Conservation (phyloP, 2,797 vertebrate species). For the Streptopelia turtur region DNA sequence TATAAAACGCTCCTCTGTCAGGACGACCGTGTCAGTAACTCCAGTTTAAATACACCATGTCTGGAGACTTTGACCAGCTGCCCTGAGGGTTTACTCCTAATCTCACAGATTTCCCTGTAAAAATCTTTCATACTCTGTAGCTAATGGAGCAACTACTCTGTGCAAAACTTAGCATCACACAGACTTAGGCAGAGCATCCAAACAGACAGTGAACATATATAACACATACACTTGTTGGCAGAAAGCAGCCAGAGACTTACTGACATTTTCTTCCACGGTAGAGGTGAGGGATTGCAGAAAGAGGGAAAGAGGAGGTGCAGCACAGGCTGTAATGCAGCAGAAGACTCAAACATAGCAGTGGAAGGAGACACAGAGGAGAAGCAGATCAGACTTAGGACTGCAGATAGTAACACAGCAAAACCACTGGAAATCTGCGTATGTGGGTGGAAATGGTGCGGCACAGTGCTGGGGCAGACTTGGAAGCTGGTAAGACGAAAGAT, state of each 20-base stretch:
- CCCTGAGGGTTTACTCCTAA: neutral
- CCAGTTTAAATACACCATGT: neutral
- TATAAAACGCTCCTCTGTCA: conserved; percentile 7
- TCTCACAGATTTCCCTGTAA: neutral
- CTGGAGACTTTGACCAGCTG: neutral
- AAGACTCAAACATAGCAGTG: neutral
- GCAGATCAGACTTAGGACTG: neutral
- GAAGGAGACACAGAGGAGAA: neutral
- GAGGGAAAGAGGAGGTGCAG: neutral
- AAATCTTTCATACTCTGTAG: neutral
- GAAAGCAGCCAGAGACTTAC: neutral
- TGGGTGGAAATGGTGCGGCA: neutral
- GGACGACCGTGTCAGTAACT: neutral
- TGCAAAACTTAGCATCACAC: neutral
- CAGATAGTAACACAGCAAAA: neutral
- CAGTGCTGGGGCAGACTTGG: accelerated
- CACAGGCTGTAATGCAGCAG: neutral
- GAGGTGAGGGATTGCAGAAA: neutral
- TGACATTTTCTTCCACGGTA: neutral
- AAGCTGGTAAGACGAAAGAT: neutral
- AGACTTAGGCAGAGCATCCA: neutral
- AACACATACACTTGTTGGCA: neutral
- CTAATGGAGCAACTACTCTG: neutral
- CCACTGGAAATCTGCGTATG: neutral
- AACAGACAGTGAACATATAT: accelerated